Evolutionary conservation across 2,797 vertebrate genomes (phyloP).

Genomic region (Schizopygopsis malacanthus): DNA sequence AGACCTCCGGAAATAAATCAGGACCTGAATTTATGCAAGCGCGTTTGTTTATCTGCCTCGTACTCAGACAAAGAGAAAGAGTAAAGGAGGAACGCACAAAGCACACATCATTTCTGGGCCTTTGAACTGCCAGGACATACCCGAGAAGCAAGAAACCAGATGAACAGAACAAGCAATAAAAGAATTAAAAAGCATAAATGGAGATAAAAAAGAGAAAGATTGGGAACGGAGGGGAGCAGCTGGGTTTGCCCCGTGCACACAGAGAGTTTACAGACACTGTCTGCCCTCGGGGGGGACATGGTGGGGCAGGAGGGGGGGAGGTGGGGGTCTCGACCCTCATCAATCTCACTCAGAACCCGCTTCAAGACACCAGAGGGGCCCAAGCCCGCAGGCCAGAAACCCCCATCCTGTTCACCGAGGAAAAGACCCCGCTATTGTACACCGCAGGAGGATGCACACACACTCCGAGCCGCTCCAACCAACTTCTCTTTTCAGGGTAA

Average conservation of each 20-base stretch:
- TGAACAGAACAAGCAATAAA: background rate
- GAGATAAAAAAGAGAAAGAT: conserved; percentile 40
- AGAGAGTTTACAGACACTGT: conserved; percentile 49
- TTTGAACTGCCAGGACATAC: conserved; percentile 13
- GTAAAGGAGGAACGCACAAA: background rate
- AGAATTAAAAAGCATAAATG: conserved; percentile 20
- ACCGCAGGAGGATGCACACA: conserved; percentile 59
- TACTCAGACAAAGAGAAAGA: conserved; percentile 13
- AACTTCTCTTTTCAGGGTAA: conserved; percentile 9
- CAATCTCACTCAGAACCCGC: conserved; percentile 82
- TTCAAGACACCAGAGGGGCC: conserved; percentile 76
- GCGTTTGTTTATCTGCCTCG: conserved; percentile 18
- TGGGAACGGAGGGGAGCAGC: conserved; percentile 55
- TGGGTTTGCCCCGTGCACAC: conserved; percentile 54
- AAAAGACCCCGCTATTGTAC: conserved; percentile 64
- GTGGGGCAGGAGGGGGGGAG: conserved; percentile 49
- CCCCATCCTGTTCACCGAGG: conserved; percentile 52
- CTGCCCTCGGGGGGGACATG: conserved; percentile 67
- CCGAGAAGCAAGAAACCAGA: background rate
- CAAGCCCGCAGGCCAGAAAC: conserved; percentile 62
- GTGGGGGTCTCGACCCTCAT: conserved; percentile 76
- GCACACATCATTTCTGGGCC: background rate
- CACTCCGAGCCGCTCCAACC: conserved; percentile 4
- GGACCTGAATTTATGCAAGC: conserved; percentile 22
- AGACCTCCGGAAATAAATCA: conserved; percentile 43